Percentiles rank a stretch among this genome's conserved stretches.
These are phyloP conservation scores for Tortrix viridana DNA, from an alignment of 2,888 invertebrate genomes.

Conservation along the genomic window DNA sequence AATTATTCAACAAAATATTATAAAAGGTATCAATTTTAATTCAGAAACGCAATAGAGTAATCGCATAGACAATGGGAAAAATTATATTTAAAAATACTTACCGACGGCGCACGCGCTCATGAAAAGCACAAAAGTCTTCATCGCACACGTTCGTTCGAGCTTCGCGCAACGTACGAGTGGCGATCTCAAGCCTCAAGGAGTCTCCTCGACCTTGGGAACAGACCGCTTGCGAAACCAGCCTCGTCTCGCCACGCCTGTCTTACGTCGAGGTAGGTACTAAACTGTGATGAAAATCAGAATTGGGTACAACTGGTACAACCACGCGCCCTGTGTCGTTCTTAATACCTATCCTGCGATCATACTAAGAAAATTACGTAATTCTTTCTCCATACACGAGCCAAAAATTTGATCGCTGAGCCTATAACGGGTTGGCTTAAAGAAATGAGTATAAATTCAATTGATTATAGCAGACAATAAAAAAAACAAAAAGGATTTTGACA, in stretches of 20 bases:
- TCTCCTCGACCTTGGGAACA: constrained; percentile 68
- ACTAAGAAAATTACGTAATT: too few relatives aligned
- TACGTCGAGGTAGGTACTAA: not conserved
- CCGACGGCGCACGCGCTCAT: constrained; percentile 70
- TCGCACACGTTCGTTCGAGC: constrained; percentile 62
- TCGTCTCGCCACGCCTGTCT: constrained; percentile 51
- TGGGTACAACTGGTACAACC: constrained; percentile 1
- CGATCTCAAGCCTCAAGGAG: constrained; percentile 50
- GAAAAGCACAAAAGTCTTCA: constrained; percentile 64
- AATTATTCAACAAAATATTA: too few relatives aligned
- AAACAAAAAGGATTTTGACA: too few relatives aligned
- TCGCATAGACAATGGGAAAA: not conserved
- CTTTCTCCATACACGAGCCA: too few relatives aligned
- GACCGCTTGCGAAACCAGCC: constrained; percentile 66
- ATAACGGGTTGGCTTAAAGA: too few relatives aligned
- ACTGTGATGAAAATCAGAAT: constrained; percentile 2
- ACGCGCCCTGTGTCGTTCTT: not conserved
- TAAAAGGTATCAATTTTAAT: too few relatives aligned
- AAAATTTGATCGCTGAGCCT: too few relatives aligned
- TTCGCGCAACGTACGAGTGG: constrained; percentile 63
- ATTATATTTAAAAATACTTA: constrained; percentile 51
- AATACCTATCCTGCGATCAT: too few relatives aligned
- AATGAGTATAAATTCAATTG: too few relatives aligned
- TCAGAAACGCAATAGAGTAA: too few relatives aligned
- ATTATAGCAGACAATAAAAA: too few relatives aligned